Conservation (phyloP, 2,797 vertebrate genomes). For the Lagodon rhomboides region DNA sequence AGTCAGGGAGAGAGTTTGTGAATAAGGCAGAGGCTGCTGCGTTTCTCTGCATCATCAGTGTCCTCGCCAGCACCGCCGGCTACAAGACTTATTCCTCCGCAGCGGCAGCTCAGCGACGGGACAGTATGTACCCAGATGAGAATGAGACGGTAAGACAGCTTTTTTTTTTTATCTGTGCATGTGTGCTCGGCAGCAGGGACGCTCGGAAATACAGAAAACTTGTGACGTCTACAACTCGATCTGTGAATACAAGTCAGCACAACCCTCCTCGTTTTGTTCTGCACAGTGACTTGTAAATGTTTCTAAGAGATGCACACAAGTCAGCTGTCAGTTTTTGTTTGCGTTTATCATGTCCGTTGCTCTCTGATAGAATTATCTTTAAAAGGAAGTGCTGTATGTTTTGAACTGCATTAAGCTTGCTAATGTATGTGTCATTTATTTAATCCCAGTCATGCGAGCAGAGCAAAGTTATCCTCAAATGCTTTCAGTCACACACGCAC, state of each 20-base stretch:
- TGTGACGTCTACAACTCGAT: background rate
- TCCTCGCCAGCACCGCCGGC: slow-evolving; percentile 48
- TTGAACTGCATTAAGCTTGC: slow-evolving; percentile 1
- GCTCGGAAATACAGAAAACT: background rate
- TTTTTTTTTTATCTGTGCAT: slow-evolving; percentile 48
- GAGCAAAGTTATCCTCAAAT: slow-evolving; percentile 36
- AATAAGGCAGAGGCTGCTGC: slow-evolving; percentile 40
- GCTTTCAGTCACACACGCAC: slow-evolving; percentile 23
- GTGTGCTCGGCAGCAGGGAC: slow-evolving; percentile 3
- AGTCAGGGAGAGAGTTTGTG: slow-evolving; percentile 62
- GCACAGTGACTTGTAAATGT: slow-evolving; percentile 1
- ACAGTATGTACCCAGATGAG: slow-evolving; percentile 79
- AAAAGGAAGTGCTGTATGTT: slow-evolving; percentile 5
- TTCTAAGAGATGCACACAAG: slow-evolving; percentile 1
- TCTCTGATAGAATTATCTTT: slow-evolving; percentile 25
- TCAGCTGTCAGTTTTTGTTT: slow-evolving; percentile 4
- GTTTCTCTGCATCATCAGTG: slow-evolving; percentile 39
- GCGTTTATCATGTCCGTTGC: background rate
- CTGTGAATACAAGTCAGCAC: slow-evolving; percentile 36
- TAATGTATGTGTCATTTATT: background rate
- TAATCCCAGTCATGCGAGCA: slow-evolving; percentile 11
- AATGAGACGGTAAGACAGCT: slow-evolving; percentile 71
- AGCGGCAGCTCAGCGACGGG: slow-evolving; percentile 51
- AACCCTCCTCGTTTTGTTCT: background rate
- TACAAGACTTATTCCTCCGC: slow-evolving; percentile 53